Evolutionary conservation across 1,140 invertebrate genomes (phyloP), one percentile per base, ranked within the genome.

Genomic region (Listronotus bonariensis): DNA sequence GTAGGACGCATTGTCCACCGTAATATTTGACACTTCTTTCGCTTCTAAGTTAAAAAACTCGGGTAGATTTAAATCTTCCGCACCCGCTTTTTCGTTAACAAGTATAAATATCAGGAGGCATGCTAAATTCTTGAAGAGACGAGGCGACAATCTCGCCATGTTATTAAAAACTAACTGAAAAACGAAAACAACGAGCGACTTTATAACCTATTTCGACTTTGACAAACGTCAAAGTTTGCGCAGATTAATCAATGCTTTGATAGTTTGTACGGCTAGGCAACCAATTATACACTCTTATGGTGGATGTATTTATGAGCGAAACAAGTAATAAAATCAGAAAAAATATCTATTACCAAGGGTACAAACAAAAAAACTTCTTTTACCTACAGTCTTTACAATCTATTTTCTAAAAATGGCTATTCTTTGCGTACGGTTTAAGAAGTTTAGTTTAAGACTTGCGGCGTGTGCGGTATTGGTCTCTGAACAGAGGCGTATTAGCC

Each of bases 61-160:
- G 3, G 70, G 70, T 36, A 59, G 48, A 49, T 54, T 53, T n/a
- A 46, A 32, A 5, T 68, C 59, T 51, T 65, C 65, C 15, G 40
- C 11, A 20, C 34, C 36, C 6, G 61, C 49, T 2, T 32, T 11
- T 41, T 43, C 34, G 11, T 31, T 53, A 38, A 63, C 52, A 32
- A 54, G 38, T 45, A 61, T 18, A 34, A 71, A 53, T 18, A 67
- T 62, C 42, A 72, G 32, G 38, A 68, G 40, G 68, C 45, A 62
- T 46, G 63, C 45, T 64, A 69, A 14, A 43, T 51, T 52, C 61
- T 61, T 55, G 20, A 59, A 46, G 41, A n/a, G 31, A 61, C 69
- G 65, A 72, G 63, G 68, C 68, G 68, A 70, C 66, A 67, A 60
- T 68, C 51, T 72, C 71, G 71, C 72, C 72, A 74, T 74, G 69